Conservation (phyloP, 2,888 invertebrate genomes). For the Drosophila phalerata region DNA sequence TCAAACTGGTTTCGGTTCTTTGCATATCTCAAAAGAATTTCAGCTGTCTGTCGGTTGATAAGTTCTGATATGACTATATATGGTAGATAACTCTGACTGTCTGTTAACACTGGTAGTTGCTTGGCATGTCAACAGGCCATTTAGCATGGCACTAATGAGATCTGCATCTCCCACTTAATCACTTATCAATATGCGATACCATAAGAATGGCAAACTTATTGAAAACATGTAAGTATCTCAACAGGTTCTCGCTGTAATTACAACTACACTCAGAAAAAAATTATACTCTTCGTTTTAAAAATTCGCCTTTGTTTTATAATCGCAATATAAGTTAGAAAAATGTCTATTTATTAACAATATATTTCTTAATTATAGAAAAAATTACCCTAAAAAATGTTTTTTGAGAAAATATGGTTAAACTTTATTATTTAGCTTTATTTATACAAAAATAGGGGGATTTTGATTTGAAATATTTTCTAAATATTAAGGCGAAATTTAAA, state of each 20-base stretch:
- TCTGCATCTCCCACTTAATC: neutral
- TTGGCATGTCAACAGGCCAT: conserved; percentile 32
- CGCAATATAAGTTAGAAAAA: too few relatives aligned
- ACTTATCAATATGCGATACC: neutral
- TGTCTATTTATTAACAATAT: too few relatives aligned
- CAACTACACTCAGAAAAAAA: too few relatives aligned
- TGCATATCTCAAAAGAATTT: conserved; percentile 24
- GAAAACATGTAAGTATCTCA: neutral
- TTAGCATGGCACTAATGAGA: conserved; percentile 26
- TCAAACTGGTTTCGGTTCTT: conserved; percentile 58
- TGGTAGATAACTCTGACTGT: conserved; percentile 56
- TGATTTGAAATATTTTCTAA: too few relatives aligned
- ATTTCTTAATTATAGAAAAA: too few relatives aligned
- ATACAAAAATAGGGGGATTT: too few relatives aligned
- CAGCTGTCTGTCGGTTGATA: conserved; percentile 56
- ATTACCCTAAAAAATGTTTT: too few relatives aligned
- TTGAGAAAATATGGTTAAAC: too few relatives aligned
- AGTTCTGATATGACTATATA: conserved; percentile 58
- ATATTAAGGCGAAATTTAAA: too few relatives aligned
- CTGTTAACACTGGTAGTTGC: conserved; percentile 58
- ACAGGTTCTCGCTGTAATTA: neutral
- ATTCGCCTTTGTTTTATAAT: too few relatives aligned
- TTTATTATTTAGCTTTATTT: too few relatives aligned
- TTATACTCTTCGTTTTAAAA: too few relatives aligned
- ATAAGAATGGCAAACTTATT: conserved; percentile 18